phyloP scores from a whole-genome alignment of 1,140 invertebrate genomes.

The Pseudomyrmex concolor region DNA sequence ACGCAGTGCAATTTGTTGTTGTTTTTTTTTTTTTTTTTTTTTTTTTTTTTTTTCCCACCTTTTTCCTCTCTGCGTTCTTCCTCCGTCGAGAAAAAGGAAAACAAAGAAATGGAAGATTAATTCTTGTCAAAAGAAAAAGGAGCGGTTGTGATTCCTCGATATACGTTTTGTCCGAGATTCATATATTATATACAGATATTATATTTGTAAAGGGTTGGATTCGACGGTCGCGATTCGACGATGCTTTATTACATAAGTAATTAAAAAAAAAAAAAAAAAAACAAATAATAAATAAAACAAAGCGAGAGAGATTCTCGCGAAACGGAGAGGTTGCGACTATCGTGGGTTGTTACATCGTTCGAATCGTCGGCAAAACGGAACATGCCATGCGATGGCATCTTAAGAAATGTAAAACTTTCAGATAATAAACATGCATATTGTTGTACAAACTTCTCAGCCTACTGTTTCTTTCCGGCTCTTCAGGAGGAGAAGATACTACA shows the following conservation, averaged over 20 bases:
- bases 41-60: too few species aligned
- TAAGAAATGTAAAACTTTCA: slow-evolving; percentile 82
- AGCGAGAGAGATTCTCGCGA: background rate
- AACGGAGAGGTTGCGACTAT: slow-evolving; percentile 25
- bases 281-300: background rate
- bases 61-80: slow-evolving; percentile 20
- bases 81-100: slow-evolving; percentile 11
- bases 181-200: slow-evolving; percentile 74
- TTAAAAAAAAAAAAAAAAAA: background rate
- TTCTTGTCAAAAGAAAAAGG: slow-evolving; percentile 68
- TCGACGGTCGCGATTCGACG: slow-evolving; percentile 72
- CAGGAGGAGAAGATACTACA: background rate
- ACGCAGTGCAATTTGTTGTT: slow-evolving; percentile 26
- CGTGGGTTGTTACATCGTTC: slow-evolving; percentile 64
- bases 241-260: slow-evolving; percentile 61
- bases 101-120: slow-evolving; percentile 24
- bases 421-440: slow-evolving; percentile 85
- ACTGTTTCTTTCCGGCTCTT: background rate
- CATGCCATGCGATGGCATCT: slow-evolving; percentile 77
- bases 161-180: slow-evolving; percentile 70
- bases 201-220: slow-evolving; percentile 78
- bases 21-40: too few species aligned
- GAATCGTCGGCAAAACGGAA: slow-evolving; percentile 71
- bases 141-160: slow-evolving; percentile 71
- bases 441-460: slow-evolving; percentile 76